Percentiles rank a stretch among this genome's conserved stretches.
These are phyloP conservation scores for Perognathus longimembris DNA, from an alignment of 2,113 vertebrate species.

Conservation along the genomic window DNA sequence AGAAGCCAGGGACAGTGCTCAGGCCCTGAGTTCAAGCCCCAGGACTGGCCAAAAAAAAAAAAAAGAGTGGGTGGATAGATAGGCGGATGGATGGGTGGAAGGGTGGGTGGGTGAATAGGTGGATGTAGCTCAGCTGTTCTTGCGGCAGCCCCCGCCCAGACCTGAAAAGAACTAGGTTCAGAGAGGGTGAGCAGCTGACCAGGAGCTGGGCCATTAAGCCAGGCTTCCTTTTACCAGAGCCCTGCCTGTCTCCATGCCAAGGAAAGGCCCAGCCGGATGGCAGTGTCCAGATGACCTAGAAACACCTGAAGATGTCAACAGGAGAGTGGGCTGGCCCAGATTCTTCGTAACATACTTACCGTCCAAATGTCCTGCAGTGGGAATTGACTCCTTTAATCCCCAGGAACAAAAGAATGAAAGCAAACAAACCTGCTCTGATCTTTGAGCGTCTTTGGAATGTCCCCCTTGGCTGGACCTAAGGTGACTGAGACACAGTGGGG, in stretches of 20 bases:
- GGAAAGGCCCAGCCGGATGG: neutral
- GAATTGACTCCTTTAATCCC: neutral
- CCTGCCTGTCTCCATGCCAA: neutral
- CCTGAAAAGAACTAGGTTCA: neutral
- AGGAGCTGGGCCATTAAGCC: neutral
- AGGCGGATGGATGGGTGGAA: too few relatives aligned
- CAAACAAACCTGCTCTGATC: too few relatives aligned
- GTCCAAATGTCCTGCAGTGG: neutral
- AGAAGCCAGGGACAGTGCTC: too few relatives aligned
- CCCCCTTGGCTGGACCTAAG: neutral
- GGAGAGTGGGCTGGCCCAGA: neutral
- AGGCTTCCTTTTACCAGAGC: neutral
- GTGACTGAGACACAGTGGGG: neutral
- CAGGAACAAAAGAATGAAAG: neutral
- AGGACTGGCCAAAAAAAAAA: too few relatives aligned
- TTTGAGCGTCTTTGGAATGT: neutral
- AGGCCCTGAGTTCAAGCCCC: too few relatives aligned
- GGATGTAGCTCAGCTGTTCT: neutral
- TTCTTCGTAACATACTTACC: neutral
- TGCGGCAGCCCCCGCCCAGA: too few relatives aligned
- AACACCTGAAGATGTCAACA: fast-evolving
- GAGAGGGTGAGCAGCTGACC: neutral
- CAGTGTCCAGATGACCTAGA: neutral
- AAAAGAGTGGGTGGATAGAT: neutral
- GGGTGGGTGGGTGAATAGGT: too few relatives aligned